A percentile compares a stretch with the other conserved stretches of the same genome.
Evolutionary conservation across 2,113 vertebrate genomes (phyloP).

Genomic region (Pipra filicauda): DNA sequence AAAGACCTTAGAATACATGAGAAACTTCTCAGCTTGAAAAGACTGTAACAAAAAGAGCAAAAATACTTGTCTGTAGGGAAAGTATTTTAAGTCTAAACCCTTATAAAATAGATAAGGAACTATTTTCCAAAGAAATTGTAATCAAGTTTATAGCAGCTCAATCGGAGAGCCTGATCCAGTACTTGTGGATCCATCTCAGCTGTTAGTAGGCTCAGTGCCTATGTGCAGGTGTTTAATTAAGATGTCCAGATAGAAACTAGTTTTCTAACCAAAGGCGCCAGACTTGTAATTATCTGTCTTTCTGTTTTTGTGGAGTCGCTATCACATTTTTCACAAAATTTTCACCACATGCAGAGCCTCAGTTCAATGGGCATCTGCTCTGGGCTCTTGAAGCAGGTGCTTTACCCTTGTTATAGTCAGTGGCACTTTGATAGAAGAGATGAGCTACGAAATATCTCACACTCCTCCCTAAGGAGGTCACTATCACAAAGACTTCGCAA

Average conservation of each 20-base stretch:
- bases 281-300: not conserved
- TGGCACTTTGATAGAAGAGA: not conserved
- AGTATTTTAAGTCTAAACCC: not conserved
- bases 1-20: not conserved
- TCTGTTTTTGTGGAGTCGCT: not conserved
- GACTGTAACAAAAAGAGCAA: not conserved
- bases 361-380: not conserved
- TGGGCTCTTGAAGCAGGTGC: not conserved
- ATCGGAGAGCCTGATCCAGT: not conserved
- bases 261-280: not conserved
- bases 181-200: accelerated
- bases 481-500: not conserved
- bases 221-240: not conserved
- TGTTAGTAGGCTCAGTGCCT: not conserved
- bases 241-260: not conserved
- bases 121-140: not conserved
- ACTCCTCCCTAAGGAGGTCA: not conserved
- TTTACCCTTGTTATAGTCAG: not conserved
- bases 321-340: not conserved
- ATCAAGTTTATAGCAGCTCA: not conserved
- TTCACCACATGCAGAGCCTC: not conserved
- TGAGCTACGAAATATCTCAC: accelerated
- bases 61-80: not conserved
- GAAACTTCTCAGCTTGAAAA: not conserved
- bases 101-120: not conserved